Base-by-base conservation (phyloP, 2,797 vertebrate genomes). In the Hydrophis major region DNA sequence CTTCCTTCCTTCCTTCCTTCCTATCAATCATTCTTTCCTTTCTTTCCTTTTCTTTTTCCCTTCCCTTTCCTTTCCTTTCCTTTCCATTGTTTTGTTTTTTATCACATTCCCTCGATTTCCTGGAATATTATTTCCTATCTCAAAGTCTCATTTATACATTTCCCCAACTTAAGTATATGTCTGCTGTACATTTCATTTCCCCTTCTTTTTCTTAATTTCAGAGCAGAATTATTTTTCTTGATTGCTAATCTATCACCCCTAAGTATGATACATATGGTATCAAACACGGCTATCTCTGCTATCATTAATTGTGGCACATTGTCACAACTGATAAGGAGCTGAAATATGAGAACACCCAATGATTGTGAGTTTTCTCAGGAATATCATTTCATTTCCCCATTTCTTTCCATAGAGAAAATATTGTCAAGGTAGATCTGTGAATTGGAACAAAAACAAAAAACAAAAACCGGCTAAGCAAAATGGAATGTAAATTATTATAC, bases 231-330 rank as follows among this genome's bases (percentile, higher is more conserved):
- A 97, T 97, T 98, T 98, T 97, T 96, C 95, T 96, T 97, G 97
- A 97, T 97, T 97, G 96, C 95, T 97, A 97, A 98, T 98, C 97
- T 96, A 98, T 98, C 97, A 97, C 47, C 69, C 93, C 96, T 98
- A 97, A 98, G 97, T 97, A 97, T 97, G 97, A 98, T 97, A 94
- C 96, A 97, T 98, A 96, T 42, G 93, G 97, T 96, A 97, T 97
- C 97, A 97, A 97, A 96, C 95, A 96, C 57, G 95, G 94, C 95
- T 97, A 97, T 97, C 97, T 97, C 96, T 97, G 96, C 97, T 97
- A 97, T 98, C 97, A 98, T 98, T 97, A 98, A 98, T 97, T 97
- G 96, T 97, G 97, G 96, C 97, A 97, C 95, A 96, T 96, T 98
- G 97, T 98, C 97, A 98, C 97, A 97, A 97, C 95, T 0, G 94